A percentile compares a stretch with the other conserved stretches of the same genome.
Conservation (phyloP, 2,113 vertebrate genomes). For the Scalopus aquaticus region DNA sequence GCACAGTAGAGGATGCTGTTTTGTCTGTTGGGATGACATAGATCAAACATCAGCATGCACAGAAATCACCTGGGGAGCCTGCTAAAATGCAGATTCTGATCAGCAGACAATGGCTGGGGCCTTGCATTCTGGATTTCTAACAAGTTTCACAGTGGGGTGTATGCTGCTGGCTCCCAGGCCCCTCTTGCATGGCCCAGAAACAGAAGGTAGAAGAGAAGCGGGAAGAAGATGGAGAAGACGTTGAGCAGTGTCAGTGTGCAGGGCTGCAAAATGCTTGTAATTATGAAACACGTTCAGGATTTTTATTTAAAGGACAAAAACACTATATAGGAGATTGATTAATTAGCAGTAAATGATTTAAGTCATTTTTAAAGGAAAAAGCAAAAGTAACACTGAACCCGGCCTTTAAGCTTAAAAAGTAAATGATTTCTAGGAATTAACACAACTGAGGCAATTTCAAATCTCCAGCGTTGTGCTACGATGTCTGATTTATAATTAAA, state of each 20-base stretch:
- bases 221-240: not conserved
- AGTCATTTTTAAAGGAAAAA: slow-evolving; percentile 28
- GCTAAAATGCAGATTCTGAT: not conserved
- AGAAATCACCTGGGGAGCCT: not conserved
- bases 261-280: not conserved
- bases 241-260: slow-evolving; percentile 6
- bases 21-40: not conserved
- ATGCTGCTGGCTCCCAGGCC: not conserved
- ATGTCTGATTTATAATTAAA: slow-evolving; percentile 40
- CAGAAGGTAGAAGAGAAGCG: not conserved
- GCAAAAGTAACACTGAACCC: slow-evolving; percentile 46
- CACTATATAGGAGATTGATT: not conserved
- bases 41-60: not conserved
- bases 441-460: slow-evolving; percentile 59
- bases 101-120: not conserved
- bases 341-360: slow-evolving; percentile 24
- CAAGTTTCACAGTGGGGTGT: not conserved
- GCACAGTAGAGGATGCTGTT: not conserved
- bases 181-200: not conserved
- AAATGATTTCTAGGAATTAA: slow-evolving; percentile 69
- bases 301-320: slow-evolving; percentile 49
- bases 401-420: slow-evolving; percentile 53
- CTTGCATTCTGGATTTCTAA: not conserved
- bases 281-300: not conserved
- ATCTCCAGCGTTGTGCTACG: slow-evolving; percentile 48